These are phyloP conservation scores for Heliconius ismenius DNA, from an alignment of 2,888 invertebrate species.

Conservation along the genomic window DNA sequence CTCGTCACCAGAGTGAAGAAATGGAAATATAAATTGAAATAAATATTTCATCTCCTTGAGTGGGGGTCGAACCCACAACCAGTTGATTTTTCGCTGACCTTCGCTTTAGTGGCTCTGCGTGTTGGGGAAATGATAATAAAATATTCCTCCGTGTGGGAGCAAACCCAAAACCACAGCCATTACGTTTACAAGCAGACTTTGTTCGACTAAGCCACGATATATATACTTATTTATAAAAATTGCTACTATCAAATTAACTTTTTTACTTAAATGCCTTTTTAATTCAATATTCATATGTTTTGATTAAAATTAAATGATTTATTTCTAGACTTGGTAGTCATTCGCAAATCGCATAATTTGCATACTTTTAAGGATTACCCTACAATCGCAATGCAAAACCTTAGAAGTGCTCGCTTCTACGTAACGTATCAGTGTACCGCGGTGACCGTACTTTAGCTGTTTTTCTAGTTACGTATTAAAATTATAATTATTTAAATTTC, in stretches of 20 bases:
- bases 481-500: background rate
- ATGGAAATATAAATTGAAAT: too few relatives aligned
- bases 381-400: slow-evolving; percentile 13
- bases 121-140: too few relatives aligned
- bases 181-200: too few relatives aligned
- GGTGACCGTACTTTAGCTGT: background rate
- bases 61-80: too few relatives aligned
- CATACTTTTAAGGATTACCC: slow-evolving; percentile 21
- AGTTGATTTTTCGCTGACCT: too few relatives aligned
- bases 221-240: too few relatives aligned
- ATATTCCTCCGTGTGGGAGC: too few relatives aligned
- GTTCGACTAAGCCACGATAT: too few relatives aligned
- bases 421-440: background rate
- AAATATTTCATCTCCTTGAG: too few relatives aligned
- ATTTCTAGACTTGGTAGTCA: background rate
- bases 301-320: background rate
- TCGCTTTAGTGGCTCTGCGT: too few relatives aligned
- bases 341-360: slow-evolving; percentile 13
- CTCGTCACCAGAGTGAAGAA: too few relatives aligned
- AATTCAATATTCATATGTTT: background rate
- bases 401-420: slow-evolving; percentile 14
- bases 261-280: background rate
- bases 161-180: too few relatives aligned
- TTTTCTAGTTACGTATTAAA: background rate
- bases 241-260: background rate